Evolutionary conservation across 2,113 vertebrate genomes (phyloP).

Genomic region (Pampusana beccarii): DNA sequence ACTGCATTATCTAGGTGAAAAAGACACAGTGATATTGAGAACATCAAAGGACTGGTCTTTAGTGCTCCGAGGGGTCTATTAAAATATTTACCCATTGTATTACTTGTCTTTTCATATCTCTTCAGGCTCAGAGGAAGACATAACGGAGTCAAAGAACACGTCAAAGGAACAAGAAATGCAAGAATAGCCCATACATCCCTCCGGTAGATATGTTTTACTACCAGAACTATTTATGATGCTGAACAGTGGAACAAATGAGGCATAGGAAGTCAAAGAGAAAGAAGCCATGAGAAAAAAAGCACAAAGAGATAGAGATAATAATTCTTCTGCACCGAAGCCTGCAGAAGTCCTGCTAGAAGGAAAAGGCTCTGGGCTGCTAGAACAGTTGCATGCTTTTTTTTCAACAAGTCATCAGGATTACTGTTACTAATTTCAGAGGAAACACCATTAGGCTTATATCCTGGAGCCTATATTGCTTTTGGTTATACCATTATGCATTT

Average conservation of each 20-base stretch:
- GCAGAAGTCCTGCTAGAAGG: background rate
- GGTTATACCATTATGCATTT: background rate
- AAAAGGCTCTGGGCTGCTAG: background rate
- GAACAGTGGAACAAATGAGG: background rate
- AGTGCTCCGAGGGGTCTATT: background rate
- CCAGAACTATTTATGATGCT: slow-evolving; percentile 9
- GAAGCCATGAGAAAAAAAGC: background rate
- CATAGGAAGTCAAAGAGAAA: slow-evolving; percentile 11
- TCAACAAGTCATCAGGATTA: background rate
- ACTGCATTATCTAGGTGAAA: background rate
- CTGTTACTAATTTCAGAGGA: background rate
- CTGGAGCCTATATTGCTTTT: background rate
- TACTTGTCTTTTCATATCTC: background rate
- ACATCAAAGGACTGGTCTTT: background rate
- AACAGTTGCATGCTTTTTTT: background rate
- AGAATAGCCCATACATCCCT: background rate
- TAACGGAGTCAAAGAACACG: background rate
- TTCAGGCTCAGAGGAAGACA: slow-evolving; percentile 19
- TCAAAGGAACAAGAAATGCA: background rate
- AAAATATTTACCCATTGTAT: background rate
- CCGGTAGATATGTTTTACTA: background rate
- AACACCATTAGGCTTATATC: background rate
- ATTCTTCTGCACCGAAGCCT: background rate
- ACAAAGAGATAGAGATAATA: background rate
- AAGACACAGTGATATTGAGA: background rate